Evolutionary conservation across 2,113 vertebrate genomes (phyloP), one percentile per base, ranked within the genome.

Genomic region (Phrynocephalus versicolor): DNA sequence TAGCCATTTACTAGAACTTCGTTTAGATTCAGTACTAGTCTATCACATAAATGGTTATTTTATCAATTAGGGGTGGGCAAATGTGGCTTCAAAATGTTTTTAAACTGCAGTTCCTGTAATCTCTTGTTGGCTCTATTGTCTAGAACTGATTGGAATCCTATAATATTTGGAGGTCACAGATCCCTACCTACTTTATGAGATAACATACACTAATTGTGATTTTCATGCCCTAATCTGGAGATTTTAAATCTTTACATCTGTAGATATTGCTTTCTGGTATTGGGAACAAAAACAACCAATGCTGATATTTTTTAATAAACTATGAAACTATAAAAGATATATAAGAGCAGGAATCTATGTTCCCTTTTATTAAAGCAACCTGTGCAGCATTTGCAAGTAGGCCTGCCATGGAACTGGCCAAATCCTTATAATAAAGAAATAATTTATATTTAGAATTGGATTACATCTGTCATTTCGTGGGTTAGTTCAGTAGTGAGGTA

Each of bases 201-300:
- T n/a, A 6, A 60, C 84, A 75, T 85, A 79, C 82, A 88, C 82
- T 51, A 21, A 90, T 15, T 67, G 62, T 39, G 9, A 8, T 57
- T 60, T 65, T 72, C 39, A 33, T 23, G 16, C 2, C n/a, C 14
- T 19, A 35, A 67, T 65, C 18, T 89, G 80, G 58, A 84, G 77
- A 84, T 85, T 90, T 93, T 74, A 87, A 3, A 51, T 87, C 91
- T 82, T 51, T 16, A 16, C 81, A 60, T 64, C 21, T 0, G 0
- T 65, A 19, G 18, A 51, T 88, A 30, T 81, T 41, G 62, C 83
- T 86, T 87, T 65, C 21, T 33, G 83, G 12, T 14, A 84, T 27
- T 23, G 87, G 13, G 62, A 35, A 23, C 69, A 9, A 81, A 25
- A 67, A 55, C 21, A 82, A 64, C 70, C 45, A 74, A 14, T 60